phyloP scores from a whole-genome alignment of 2,888 invertebrate genomes.

The Drosophila paracracens region DNA sequence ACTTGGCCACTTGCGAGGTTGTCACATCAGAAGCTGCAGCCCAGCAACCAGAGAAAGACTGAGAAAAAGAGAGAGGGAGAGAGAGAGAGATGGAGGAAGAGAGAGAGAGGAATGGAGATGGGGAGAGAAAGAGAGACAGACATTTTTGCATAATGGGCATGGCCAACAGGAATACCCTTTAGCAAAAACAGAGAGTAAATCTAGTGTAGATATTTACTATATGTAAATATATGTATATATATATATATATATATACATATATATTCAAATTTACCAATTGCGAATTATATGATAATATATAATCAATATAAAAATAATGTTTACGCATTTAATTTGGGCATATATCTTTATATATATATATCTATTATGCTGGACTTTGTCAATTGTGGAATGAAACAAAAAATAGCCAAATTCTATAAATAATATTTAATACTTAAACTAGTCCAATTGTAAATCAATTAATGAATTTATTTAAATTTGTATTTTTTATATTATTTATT shows the following conservation, averaged over 20 bases:
- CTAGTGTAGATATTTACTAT: neutral
- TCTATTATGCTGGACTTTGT: no score
- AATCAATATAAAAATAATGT: neutral
- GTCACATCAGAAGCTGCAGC: conserved; percentile 49
- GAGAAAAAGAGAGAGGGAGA: neutral
- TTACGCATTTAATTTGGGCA: no score
- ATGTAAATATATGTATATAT: neutral
- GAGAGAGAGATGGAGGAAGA: neutral
- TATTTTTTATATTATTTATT: no score
- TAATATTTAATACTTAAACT: neutral
- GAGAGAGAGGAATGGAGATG: neutral
- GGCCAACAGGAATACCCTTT: conserved; percentile 30
- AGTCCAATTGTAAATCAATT: neutral
- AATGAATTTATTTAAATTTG: neutral
- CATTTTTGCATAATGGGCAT: conserved; percentile 28
- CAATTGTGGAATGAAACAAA: no score
- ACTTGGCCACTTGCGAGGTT: conserved; percentile 38
- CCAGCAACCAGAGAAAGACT: conserved; percentile 10
- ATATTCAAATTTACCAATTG: no score
- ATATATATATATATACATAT: neutral
- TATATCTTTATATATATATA: no score
- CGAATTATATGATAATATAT: neutral
- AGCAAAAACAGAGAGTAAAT: neutral
- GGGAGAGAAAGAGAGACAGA: neutral
- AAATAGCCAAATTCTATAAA: neutral